phyloP scores from a whole-genome alignment of 2,113 vertebrate species.

The Cyprinodon variegatus region DNA sequence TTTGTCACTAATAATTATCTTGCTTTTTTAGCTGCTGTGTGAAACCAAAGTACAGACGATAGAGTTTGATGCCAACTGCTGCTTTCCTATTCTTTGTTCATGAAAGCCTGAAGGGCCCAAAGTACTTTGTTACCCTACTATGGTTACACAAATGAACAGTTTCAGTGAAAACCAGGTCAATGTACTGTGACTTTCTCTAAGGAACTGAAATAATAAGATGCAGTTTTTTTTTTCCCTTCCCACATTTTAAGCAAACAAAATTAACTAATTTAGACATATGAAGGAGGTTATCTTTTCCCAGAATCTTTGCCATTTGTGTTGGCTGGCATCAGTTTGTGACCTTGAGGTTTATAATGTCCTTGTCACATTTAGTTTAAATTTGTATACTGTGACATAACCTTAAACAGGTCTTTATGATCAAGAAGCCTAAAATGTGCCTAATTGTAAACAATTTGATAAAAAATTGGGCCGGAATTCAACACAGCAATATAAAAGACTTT shows the following conservation, averaged over 20 bases:
- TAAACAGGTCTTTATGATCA: not conserved
- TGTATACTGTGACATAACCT: not conserved
- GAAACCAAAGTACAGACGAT: conserved; percentile 38
- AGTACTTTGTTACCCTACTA: conserved; percentile 30
- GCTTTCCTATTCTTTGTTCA: conserved; percentile 37
- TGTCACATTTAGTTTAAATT: not conserved
- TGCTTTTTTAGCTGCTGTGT: conserved; percentile 42
- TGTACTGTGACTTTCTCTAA: conserved; percentile 54
- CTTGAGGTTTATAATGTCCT: too few relatives aligned
- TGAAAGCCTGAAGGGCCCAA: conserved; percentile 54
- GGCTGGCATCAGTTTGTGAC: conserved; percentile 1
- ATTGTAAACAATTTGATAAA: not conserved
- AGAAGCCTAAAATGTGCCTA: not conserved
- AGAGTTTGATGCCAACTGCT: conserved; percentile 56
- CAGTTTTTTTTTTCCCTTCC: conserved; percentile 6
- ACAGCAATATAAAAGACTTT: not conserved
- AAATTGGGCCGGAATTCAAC: not conserved
- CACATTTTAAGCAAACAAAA: conserved; percentile 16
- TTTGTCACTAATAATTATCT: conserved; percentile 78
- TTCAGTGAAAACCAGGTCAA: conserved; percentile 71
- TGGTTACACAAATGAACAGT: conserved; percentile 63
- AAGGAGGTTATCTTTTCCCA: conserved; percentile 6
- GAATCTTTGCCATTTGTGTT: conserved; percentile 4
- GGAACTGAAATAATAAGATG: conserved; percentile 46
- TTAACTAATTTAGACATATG: conserved; percentile 19